phyloP scores from a whole-genome alignment of 2,113 vertebrate genomes.

The Tylochromis polylepis region DNA sequence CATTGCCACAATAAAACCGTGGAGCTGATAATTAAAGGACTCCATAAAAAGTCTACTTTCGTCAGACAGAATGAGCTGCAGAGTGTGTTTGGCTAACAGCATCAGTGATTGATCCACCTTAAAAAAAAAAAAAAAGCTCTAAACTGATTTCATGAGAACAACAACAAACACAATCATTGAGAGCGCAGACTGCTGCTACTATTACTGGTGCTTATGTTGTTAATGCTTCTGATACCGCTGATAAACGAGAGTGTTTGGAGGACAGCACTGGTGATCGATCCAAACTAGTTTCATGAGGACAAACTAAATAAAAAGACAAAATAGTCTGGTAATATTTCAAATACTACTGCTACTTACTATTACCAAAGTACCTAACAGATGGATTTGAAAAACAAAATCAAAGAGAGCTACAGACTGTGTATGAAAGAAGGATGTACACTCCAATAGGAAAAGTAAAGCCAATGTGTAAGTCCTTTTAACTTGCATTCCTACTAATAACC shows the following conservation, averaged over 20 bases:
- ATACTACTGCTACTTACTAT: neutral
- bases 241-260: neutral
- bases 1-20: neutral
- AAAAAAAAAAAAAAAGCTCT: neutral
- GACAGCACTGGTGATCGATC: neutral
- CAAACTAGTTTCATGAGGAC: neutral
- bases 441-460: neutral
- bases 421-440: neutral
- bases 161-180: neutral
- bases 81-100: neutral
- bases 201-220: neutral
- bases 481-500: neutral
- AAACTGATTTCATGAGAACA: neutral
- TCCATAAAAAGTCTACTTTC: conserved; percentile 18
- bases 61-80: neutral
- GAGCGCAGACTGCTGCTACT: neutral
- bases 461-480: neutral
- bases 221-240: neutral
- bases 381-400: neutral
- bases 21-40: conserved; percentile 41
- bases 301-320: neutral
- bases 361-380: neutral
- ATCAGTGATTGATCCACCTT: neutral
- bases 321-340: neutral
- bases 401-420: neutral